Evolutionary conservation across 2,888 invertebrate genomes (phyloP).

Genomic region (Drosophila meridiana): DNA sequence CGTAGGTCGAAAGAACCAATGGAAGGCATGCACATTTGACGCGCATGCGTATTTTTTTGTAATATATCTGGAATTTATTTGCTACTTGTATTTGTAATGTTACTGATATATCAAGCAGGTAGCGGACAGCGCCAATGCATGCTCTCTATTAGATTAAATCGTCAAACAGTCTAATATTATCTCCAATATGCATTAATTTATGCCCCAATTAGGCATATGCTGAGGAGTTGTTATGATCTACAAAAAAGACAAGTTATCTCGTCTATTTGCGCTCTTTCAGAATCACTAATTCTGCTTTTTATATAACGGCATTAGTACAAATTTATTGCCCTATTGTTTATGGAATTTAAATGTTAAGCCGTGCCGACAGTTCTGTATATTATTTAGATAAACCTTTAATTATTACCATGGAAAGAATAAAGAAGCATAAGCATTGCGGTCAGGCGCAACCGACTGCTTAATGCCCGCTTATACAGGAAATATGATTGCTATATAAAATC

Average conservation of each 20-base stretch:
- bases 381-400: conserved; percentile 4
- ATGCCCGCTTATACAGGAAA: neutral
- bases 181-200: neutral
- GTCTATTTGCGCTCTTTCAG: neutral
- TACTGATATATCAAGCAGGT: conserved; percentile 1
- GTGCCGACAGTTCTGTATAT: neutral
- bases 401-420: neutral
- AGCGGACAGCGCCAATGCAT: neutral
- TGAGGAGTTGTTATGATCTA: neutral
- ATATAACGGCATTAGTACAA: neutral
- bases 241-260: conserved; percentile 3
- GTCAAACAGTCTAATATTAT: neutral
- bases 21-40: conserved; percentile 52
- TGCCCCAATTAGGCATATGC: neutral
- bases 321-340: neutral
- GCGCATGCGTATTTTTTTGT: conserved; percentile 52
- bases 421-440: neutral
- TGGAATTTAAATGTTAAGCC: neutral
- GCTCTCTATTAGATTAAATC: conserved; percentile 1
- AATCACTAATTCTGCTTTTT: conserved; percentile 1
- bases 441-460: neutral
- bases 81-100: conserved; percentile 23
- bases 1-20: conserved; percentile 24
- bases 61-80: conserved; percentile 30
- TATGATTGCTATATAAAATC: neutral